A percentile compares a stretch with the other conserved stretches of the same genome.
Conservation (phyloP, 2,113 vertebrate species). For the Coreoperca whiteheadi region DNA sequence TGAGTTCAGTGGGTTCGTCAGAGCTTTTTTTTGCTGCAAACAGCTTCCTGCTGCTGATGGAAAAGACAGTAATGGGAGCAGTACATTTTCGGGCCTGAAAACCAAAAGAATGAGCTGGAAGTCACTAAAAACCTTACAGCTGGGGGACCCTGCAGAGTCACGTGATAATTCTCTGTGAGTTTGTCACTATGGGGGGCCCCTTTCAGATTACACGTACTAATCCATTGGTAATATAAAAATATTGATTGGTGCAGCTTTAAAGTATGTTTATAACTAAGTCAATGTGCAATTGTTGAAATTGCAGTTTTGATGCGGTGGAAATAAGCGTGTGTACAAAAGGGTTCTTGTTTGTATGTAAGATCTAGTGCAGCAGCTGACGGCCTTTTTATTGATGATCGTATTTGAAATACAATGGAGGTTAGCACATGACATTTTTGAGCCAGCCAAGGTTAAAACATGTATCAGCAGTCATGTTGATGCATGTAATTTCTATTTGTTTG, state of each 20-base stretch:
- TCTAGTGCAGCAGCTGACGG: background rate
- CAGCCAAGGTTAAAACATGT: background rate
- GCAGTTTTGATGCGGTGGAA: background rate
- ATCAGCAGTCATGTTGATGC: background rate
- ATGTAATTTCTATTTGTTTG: background rate
- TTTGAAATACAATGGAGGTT: background rate
- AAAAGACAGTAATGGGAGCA: background rate
- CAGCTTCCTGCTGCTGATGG: background rate
- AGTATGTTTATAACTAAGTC: background rate
- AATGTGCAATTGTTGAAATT: background rate
- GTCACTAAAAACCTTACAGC: background rate
- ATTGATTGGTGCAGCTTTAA: background rate
- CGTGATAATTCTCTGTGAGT: background rate
- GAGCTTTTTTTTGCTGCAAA: background rate
- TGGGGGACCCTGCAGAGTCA: background rate
- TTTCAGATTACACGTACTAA: background rate
- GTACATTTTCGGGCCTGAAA: background rate
- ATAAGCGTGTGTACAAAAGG: background rate
- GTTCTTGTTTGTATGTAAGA: background rate
- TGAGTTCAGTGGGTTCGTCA: no score
- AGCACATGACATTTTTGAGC: background rate
- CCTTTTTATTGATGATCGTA: background rate
- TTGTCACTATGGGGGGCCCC: background rate
- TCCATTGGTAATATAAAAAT: background rate
- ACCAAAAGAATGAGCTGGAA: background rate